Conservation (phyloP, 2,888 invertebrate species). For the Saturnia japonica region DNA sequence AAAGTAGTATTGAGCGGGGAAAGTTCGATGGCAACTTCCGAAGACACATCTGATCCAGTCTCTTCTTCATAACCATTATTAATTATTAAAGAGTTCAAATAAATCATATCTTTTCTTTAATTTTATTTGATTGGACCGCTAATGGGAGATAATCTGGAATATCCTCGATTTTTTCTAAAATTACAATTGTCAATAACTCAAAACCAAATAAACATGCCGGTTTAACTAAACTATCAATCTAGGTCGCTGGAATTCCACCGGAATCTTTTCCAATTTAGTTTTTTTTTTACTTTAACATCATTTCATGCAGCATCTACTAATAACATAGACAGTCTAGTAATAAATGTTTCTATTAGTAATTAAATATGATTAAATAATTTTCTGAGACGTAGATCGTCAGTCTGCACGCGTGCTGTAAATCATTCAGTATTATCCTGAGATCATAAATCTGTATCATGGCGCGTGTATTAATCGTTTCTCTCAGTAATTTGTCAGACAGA, state of each 20-base stretch:
- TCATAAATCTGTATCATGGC: constrained; percentile 61
- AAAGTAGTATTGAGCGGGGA: constrained; percentile 42
- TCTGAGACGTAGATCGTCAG: constrained; percentile 3
- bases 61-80: not conserved
- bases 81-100: not conserved
- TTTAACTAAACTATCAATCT: not conserved
- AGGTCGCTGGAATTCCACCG: not conserved
- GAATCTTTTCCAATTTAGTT: not conserved
- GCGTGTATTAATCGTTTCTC: constrained; percentile 65
- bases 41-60: not conserved
- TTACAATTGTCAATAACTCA: not conserved
- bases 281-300: not conserved
- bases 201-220: not conserved
- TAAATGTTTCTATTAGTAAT: not conserved
- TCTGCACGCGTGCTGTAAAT: constrained; percentile 39
- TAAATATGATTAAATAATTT: constrained; percentile 8
- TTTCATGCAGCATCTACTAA: not conserved
- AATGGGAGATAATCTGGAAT: not conserved
- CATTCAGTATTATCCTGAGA: constrained; percentile 52
- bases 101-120: not conserved
- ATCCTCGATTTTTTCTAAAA: not conserved
- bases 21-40: not conserved
- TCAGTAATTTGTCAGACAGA: constrained; percentile 67
- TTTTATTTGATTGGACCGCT: not conserved
- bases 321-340: not conserved